A percentile compares a stretch with the other conserved stretches of the same genome.
Conservation (phyloP, 2,113 vertebrate genomes). For the Gallinago paraguaiae region DNA sequence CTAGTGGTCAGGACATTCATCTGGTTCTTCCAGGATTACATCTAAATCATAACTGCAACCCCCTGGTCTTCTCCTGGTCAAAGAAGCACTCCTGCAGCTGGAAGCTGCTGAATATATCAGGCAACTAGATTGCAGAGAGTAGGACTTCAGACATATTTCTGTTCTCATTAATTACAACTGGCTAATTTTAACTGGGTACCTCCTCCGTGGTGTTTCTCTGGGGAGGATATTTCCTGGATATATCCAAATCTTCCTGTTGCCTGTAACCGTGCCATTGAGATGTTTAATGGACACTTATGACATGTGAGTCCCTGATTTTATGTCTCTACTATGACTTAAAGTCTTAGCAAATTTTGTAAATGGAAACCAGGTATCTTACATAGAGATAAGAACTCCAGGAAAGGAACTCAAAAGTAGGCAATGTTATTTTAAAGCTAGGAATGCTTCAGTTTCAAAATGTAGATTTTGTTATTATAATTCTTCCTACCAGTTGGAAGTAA, state of each 20-base stretch:
- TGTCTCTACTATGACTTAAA: not conserved
- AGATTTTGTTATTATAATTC: not conserved
- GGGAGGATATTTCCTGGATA: not conserved
- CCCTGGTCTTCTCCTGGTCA: not conserved
- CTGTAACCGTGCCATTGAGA: not conserved
- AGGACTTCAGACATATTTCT: not conserved
- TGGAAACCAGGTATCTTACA: not conserved
- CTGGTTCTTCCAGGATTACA: not conserved
- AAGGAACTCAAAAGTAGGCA: not conserved
- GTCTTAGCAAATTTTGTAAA: not conserved
- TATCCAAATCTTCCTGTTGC: not conserved
- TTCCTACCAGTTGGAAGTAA: not conserved
- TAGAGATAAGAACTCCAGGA: not conserved
- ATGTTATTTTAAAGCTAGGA: not conserved
- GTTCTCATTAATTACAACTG: not conserved
- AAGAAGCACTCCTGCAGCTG: not conserved
- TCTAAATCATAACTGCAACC: not conserved
- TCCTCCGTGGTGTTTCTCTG: not conserved
- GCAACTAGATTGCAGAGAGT: not conserved
- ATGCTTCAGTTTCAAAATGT: not conserved
- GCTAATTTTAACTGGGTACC: not conserved
- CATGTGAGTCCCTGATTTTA: not conserved
- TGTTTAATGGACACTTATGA: rapidly evolving
- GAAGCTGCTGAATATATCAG: not conserved
- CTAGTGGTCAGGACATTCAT: not conserved